These are phyloP conservation scores for Scomber colias DNA, from an alignment of 2,113 vertebrate genomes.

Conservation along the genomic window DNA sequence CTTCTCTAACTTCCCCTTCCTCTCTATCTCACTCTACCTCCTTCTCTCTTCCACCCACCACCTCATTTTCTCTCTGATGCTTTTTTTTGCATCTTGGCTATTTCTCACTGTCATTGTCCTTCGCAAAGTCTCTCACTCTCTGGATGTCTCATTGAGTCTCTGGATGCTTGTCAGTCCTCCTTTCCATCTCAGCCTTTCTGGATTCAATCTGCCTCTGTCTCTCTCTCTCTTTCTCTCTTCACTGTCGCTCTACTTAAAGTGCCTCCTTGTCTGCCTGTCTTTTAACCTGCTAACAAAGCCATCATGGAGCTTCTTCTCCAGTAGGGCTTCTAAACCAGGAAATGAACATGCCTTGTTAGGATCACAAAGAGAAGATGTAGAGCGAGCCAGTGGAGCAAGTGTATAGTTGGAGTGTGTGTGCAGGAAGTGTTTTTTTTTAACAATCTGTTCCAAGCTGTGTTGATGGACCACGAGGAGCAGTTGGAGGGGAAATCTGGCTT, in stretches of 20 bases:
- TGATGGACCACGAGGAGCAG: slow-evolving; percentile 24
- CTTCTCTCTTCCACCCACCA: slow-evolving; percentile 33
- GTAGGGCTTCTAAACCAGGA: slow-evolving; percentile 33
- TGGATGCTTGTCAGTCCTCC: slow-evolving; percentile 43
- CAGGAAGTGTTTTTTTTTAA: slow-evolving; percentile 19
- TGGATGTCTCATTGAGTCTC: slow-evolving; percentile 29
- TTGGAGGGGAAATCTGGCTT: slow-evolving; percentile 21
- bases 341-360: slow-evolving; percentile 42
- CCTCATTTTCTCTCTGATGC: slow-evolving; percentile 53
- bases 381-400: neutral
- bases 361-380: slow-evolving; percentile 21
- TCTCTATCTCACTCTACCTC: slow-evolving; percentile 24
- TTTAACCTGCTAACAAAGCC: slow-evolving; percentile 14
- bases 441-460: slow-evolving; percentile 26
- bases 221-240: neutral
- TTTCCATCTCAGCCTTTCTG: slow-evolving; percentile 1
- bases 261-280: slow-evolving; percentile 8
- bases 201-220: slow-evolving; percentile 18
- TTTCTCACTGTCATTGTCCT: slow-evolving; percentile 41
- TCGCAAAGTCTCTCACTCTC: slow-evolving; percentile 27
- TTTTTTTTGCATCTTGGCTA: slow-evolving; percentile 55
- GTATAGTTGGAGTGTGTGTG: neutral
- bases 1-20: slow-evolving; percentile 18
- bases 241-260: slow-evolving; percentile 10
- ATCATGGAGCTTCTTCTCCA: slow-evolving; percentile 7